These are phyloP conservation scores for Esox niger DNA, from an alignment of 2,113 vertebrate genomes.

Conservation along the genomic window DNA sequence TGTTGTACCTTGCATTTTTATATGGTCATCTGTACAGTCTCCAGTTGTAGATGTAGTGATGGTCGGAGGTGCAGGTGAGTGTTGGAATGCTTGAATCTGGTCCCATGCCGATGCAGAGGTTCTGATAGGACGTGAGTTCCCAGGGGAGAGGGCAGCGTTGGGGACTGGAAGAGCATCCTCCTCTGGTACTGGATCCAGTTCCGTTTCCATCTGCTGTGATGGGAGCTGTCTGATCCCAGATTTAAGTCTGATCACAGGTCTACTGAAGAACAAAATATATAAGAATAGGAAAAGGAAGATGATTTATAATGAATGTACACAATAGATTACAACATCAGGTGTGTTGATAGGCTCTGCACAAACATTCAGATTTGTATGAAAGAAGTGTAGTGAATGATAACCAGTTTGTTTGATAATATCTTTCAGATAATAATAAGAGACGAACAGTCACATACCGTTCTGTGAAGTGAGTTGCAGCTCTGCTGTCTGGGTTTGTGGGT, in stretches of 20 bases:
- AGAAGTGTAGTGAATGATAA: neutral
- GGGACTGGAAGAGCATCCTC: conserved; percentile 60
- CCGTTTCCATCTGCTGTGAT: conserved; percentile 73
- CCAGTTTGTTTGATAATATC: neutral
- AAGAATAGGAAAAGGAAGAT: neutral
- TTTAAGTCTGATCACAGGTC: conserved; percentile 61
- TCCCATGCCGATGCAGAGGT: conserved; percentile 62
- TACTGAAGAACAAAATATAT: neutral
- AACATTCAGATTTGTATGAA: too few relatives aligned
- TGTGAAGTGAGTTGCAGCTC: conserved; percentile 40
- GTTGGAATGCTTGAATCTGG: conserved; percentile 14
- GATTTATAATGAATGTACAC: too few relatives aligned
- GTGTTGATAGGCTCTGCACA: too few relatives aligned
- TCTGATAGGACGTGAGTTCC: conserved; percentile 81
- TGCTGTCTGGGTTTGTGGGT: conserved; percentile 21
- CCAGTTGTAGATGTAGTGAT: conserved; percentile 12
- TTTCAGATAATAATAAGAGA: too few relatives aligned
- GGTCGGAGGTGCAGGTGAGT: conserved; percentile 4
- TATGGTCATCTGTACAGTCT: conserved; percentile 39
- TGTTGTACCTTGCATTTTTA: neutral
- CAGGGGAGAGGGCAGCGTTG: conserved; percentile 72
- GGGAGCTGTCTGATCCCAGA: conserved; percentile 74
- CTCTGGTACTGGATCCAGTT: conserved; percentile 69
- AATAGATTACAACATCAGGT: too few relatives aligned
- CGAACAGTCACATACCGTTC: conserved; percentile 31